Conservation (phyloP, 2,113 vertebrate genomes). For the Thryonomys swinderianus region DNA sequence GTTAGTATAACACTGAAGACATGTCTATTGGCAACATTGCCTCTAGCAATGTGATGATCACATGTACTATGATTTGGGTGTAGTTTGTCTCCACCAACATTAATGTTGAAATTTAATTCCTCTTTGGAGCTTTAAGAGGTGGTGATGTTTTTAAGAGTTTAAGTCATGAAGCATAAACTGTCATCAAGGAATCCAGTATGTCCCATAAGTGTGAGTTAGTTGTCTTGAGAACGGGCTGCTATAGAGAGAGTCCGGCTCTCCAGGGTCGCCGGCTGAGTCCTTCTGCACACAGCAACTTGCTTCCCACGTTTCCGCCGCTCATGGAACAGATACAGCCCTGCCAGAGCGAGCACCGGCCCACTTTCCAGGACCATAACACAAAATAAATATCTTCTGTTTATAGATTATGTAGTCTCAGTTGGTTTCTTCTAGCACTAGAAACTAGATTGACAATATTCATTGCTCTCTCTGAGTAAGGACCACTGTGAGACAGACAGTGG, state of each 20-base stretch:
- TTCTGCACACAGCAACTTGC: neutral
- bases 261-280: neutral
- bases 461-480: neutral
- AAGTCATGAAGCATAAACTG: neutral
- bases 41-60: neutral
- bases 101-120: neutral
- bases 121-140: neutral
- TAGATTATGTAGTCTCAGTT: neutral
- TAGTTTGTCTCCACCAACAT: neutral
- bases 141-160: neutral
- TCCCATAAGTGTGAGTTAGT: neutral
- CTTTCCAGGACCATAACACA: neutral
- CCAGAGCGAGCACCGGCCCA: neutral
- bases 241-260: neutral
- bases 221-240: neutral
- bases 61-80: neutral
- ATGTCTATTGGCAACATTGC: neutral
- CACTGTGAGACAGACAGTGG: neutral
- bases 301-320: neutral
- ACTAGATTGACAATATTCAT: neutral
- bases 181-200: neutral
- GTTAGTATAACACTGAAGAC: neutral
- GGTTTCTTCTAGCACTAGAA: neutral
- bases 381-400: slow-evolving; percentile 1
- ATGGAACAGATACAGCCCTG: neutral